Evolutionary conservation across 1,140 invertebrate species (phyloP).

Genomic region (Zaprionus davidi): DNA sequence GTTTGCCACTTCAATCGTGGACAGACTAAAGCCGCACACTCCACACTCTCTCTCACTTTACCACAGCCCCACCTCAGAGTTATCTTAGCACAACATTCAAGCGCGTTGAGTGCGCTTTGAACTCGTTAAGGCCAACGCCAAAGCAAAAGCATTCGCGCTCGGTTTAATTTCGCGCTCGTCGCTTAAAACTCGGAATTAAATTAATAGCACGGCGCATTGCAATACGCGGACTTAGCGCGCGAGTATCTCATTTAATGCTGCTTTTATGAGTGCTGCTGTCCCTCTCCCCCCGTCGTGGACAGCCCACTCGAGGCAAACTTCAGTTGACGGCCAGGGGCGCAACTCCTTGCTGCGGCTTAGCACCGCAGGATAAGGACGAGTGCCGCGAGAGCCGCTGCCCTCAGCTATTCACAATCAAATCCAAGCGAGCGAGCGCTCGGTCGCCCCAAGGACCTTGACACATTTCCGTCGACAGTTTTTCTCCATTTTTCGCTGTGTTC

Average conservation of each 20-base stretch:
- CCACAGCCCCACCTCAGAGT: neutral
- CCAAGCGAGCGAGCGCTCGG: constrained; percentile 19
- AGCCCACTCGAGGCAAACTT: constrained; percentile 28
- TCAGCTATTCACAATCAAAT: constrained; percentile 61
- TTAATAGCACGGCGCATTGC: constrained; percentile 64
- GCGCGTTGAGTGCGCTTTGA: constrained; percentile 39
- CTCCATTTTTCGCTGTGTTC: constrained; percentile 38
- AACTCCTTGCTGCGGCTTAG: constrained; percentile 51
- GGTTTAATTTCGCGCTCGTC: constrained; percentile 58
- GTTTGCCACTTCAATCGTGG: constrained; percentile 14
- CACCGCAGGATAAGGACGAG: constrained; percentile 53
- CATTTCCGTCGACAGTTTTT: constrained; percentile 54
- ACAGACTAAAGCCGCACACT: neutral
- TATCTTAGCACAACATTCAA: constrained; percentile 10
- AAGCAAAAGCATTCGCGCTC: constrained; percentile 44
- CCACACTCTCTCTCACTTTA: neutral
- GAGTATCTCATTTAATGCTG: constrained; percentile 63
- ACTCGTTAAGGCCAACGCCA: constrained; percentile 43
- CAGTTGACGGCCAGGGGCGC: constrained; percentile 26
- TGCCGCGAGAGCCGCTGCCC: constrained; percentile 6
- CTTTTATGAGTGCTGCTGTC: constrained; percentile 54
- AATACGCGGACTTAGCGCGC: constrained; percentile 57
- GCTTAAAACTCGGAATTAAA: constrained; percentile 64
- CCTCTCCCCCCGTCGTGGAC: neutral
- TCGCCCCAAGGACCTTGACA: constrained; percentile 65